phyloP scores from a whole-genome alignment of 2,113 vertebrate species.

The Tachysurus vachellii region DNA sequence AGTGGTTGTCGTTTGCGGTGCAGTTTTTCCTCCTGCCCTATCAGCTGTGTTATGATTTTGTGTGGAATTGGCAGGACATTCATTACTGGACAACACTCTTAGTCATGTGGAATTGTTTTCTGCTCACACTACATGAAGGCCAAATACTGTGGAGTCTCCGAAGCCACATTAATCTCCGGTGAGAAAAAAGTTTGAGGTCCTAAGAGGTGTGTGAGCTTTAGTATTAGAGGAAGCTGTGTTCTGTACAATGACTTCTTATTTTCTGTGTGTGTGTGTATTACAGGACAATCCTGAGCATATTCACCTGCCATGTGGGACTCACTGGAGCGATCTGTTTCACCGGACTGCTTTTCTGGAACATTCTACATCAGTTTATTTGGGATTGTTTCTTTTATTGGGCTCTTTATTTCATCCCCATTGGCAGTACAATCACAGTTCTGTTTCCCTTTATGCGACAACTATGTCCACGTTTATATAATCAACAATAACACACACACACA shows the following conservation, averaged over 20 bases:
- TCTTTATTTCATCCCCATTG: constrained; percentile 89
- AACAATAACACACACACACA: not conserved
- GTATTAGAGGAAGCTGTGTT: not conserved
- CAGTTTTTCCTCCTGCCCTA: constrained; percentile 33
- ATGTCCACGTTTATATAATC: not conserved
- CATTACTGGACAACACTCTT: constrained; percentile 24
- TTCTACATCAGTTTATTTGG: constrained; percentile 91
- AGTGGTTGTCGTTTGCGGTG: constrained; percentile 32
- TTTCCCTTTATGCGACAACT: not conserved
- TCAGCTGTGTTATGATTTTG: constrained; percentile 29
- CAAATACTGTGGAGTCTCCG: constrained; percentile 85
- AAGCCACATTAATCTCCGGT: constrained; percentile 82
- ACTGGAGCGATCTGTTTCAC: constrained; percentile 82
- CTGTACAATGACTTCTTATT: not conserved
- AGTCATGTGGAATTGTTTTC: constrained; percentile 1
- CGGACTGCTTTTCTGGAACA: constrained; percentile 87
- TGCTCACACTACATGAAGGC: constrained; percentile 75
- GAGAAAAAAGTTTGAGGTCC: constrained; percentile 22
- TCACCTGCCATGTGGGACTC: constrained; percentile 89
- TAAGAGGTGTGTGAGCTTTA: not conserved
- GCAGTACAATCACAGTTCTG: constrained; percentile 68
- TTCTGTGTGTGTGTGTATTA: constrained; percentile 40
- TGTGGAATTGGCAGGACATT: constrained; percentile 33
- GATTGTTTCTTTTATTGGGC: constrained; percentile 94
- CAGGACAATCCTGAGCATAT: constrained; percentile 81